Evolutionary conservation across 2,888 invertebrate genomes (phyloP), one percentile per base, ranked within the genome.

Genomic region (Catocala fraxini): DNA sequence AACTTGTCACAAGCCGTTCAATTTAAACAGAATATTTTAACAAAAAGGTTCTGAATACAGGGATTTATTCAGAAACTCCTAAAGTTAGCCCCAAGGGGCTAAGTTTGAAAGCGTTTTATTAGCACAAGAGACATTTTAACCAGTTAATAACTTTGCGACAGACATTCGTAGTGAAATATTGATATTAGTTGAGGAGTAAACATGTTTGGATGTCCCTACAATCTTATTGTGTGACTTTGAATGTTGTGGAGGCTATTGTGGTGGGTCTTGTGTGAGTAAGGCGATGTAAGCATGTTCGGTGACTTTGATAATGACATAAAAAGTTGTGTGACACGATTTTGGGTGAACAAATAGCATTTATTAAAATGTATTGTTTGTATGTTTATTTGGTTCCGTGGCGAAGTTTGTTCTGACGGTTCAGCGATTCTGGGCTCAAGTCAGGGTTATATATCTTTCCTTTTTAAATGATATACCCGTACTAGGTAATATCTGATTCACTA

Each of bases 41-140:
- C 34, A 46, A 51, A 51, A 57, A 45, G 43, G 56, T 9, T 57
- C 43, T 11, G 35, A 51, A 35, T 42, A 13, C 33, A 43, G 15
- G 33, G 25, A 11, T 42, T 57, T 45, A 51, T 56, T 51, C 12
- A 25, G n/a, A 47, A 48, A 10, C 12, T 43, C 33, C 2, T n/a
- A 1, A 54, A 54, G 41, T 54, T 54, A 12, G 49, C 45, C 54
- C 43, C 43, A 49, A 12, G 7, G 41, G 13, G 11, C 15, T 7
- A 54, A 54, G 43, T 54, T 59, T 75, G 45, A 62, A 75, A 65
- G 42, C n/a, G 52, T 58, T 64, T 39, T 46, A 75, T 54, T 48
- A 45, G 55, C 61, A 10, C 57, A 4, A 25, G 56, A 69, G 48
- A 59, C 43, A 41, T 51, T 59, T 76, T 56, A 62, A 59, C 56